Evolutionary conservation across 92 coral and sea anemone genomes (phyloP), one percentile per base, ranked within the genome.

Genomic region (Galaxea fascicularis): DNA sequence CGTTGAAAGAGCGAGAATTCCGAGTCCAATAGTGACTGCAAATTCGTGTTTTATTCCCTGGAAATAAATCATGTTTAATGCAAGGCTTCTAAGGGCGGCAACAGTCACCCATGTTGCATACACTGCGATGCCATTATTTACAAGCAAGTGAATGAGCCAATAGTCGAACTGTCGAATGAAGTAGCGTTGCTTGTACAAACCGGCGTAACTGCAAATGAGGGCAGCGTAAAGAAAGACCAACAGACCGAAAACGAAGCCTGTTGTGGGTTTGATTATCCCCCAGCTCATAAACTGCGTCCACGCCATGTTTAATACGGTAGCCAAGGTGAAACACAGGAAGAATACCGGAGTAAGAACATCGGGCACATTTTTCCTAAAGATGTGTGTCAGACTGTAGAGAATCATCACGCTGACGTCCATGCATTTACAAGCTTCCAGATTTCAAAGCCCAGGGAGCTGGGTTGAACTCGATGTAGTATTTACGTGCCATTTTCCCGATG

Each of bases 381-480:
- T 88, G 59, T 88, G 85, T 26, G 85, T 79, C 25, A 90, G 24
- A 0, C 94, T 74, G 67, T 93, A 93, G 18, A 91, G 47, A 57
- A 93, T 84, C 89, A n/a, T n/a, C 93, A 93, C 0, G 79, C 41
- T 0, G 76, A 67, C n/a, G 89, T 89, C 96, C 96, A 93, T 6
- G 92, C 85, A 65, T 90, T 87, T 7, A 93, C 89, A 27, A 90
- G 80, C 45, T 64, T 71, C 96, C 94, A 93, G 87, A 93, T 90
- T 0, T 83, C 71, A 69, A 93, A 87, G 94, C 89, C 85, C 89
- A 90, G 6, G 87, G 77, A 3, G 96, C 94, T n/a, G 94, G 96
- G 66, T 70, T 87, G 58, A 93, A 85, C 60, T 93, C 96, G 0
- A 77, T 81, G 62, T 29, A 78, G 69, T 85, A 90, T 72, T 75